Evolutionary conservation across 2,113 vertebrate genomes (phyloP), one percentile per base, ranked within the genome.

Genomic region (Chascanopsetta lugubris): DNA sequence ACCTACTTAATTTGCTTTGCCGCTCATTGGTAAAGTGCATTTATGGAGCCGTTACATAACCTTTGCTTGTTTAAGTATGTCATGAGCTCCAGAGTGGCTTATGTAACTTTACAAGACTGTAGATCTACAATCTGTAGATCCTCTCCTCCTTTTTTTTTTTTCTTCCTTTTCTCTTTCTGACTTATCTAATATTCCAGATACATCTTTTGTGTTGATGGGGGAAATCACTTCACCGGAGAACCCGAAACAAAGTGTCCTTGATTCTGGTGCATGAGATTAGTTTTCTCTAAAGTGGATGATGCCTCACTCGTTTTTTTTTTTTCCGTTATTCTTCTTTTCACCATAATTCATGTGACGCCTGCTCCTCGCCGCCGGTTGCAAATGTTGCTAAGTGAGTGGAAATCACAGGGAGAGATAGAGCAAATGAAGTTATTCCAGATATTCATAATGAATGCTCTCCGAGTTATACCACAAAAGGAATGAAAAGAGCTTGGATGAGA

Each of bases 21-120:
- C 64, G 57, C 88, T 89, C 83, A 80, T 68, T 81, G 76, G 79
- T 69, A 89, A 86, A 88, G 87, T 87, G 86, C 86, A 84, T 83
- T 87, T 86, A 86, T 76, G 78, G 74, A 74, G 82, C 78, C 26
- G 80, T 93, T 92, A 85, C 74, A 72, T 92, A 92, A 93, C 86
- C 84, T 84, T 83, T 87, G 87, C 85, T 89, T 92, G 75, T 90
- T 93, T 90, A 88, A 91, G 86, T 91, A 72, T 92, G 90, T 87
- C 88, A 87, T 86, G 88, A 87, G 85, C 80, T n/a, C 77, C 27
- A 86, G 87, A 92, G 88, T 89, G 88, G 83, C 84, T 93, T 92
- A 92, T 91, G 82, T 92, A 92, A 93, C 87, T 85, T 90, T 82
- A 87, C 88, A 85, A 91, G 87, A 89, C 80, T 69, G 75, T 85